Evolutionary conservation across 1,140 invertebrate species (phyloP).

Genomic region (Paraescarpia echinospica): DNA sequence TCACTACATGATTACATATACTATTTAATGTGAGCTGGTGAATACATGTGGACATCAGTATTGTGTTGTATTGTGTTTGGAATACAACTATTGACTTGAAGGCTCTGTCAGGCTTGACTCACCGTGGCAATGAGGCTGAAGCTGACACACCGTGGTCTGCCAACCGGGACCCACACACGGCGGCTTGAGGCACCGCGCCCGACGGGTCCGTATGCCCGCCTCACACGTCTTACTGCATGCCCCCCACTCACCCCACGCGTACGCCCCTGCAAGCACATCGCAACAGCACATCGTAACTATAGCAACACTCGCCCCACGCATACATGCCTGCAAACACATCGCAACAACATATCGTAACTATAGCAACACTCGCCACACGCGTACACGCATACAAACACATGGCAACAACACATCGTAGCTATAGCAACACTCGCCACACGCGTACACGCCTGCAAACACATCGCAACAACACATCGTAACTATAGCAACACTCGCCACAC

Average conservation of each 20-base stretch:
- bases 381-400: background rate
- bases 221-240: constrained; percentile 85
- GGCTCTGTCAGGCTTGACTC: background rate
- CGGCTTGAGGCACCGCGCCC: background rate
- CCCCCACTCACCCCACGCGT: constrained; percentile 73
- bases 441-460: background rate
- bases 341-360: background rate
- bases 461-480: background rate
- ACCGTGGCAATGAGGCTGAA: background rate
- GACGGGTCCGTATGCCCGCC: constrained; percentile 75
- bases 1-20: no score
- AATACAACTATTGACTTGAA: no score
- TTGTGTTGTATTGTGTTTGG: no score
- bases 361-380: background rate
- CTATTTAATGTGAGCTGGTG: no score
- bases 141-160: background rate
- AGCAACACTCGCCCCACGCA: background rate
- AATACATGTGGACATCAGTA: no score
- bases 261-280: constrained; percentile 7
- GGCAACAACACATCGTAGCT: background rate
- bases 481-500: background rate
- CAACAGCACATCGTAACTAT: background rate
- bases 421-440: background rate
- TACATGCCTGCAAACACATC: background rate
- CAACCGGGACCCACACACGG: background rate